phyloP scores from a whole-genome alignment of 2,113 vertebrate genomes.

The Manacus vitellinus region DNA sequence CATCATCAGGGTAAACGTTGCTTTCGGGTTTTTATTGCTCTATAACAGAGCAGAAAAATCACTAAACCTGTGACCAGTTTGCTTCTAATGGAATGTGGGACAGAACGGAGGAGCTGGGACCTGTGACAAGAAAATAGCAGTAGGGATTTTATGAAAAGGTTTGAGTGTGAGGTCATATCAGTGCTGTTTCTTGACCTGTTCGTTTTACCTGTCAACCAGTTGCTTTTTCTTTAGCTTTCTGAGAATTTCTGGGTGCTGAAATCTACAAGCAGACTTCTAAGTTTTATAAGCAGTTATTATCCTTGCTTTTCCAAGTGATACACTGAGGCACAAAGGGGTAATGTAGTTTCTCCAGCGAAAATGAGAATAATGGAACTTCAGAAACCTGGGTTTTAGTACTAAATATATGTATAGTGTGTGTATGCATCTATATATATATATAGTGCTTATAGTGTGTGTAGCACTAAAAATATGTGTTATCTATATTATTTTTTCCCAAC shows the following conservation, averaged over 20 bases:
- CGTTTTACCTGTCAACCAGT: background rate
- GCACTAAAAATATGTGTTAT: background rate
- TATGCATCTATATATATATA: background rate
- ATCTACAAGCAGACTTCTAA: background rate
- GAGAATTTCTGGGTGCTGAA: background rate
- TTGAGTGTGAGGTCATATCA: background rate
- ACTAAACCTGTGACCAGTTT: background rate
- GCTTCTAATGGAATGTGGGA: background rate
- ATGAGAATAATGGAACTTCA: background rate
- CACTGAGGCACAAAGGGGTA: background rate
- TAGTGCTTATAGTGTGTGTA: background rate
- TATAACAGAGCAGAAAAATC: background rate
- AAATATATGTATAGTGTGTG: background rate
- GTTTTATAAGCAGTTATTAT: background rate
- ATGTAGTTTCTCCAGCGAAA: background rate
- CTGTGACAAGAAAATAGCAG: background rate
- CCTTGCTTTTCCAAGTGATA: background rate
- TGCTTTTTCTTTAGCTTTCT: background rate
- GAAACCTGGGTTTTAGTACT: background rate
- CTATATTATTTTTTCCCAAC: background rate
- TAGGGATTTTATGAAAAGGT: background rate
- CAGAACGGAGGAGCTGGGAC: background rate
- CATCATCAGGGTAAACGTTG: background rate
- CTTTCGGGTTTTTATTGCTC: background rate
- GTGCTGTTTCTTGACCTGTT: background rate